These are phyloP conservation scores for Coenobita brevimanus DNA, from an alignment of 1,140 invertebrate species.

Conservation along the genomic window DNA sequence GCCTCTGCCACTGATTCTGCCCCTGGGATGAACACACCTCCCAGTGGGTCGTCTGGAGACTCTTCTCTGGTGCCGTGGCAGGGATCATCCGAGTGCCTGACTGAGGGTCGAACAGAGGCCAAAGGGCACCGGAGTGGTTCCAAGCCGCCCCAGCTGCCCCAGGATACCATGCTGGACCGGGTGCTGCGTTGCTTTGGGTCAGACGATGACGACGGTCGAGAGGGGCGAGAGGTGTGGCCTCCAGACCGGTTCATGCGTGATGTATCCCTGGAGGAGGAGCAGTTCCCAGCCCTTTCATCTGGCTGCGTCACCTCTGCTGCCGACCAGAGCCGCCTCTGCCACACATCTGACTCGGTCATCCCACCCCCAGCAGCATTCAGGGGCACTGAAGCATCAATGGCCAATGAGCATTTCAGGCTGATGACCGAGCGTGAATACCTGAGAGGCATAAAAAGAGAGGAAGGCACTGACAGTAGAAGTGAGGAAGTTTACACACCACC, in stretches of 20 bases:
- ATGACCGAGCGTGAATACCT: constrained; percentile 50
- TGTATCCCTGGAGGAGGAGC: constrained; percentile 44
- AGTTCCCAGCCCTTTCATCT: constrained; percentile 13
- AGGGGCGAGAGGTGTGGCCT: background rate
- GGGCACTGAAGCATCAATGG: background rate
- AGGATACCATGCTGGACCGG: constrained; percentile 55
- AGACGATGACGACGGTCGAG: background rate
- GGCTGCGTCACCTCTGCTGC: constrained; percentile 31
- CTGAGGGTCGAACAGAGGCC: background rate
- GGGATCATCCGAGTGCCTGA: constrained; percentile 29
- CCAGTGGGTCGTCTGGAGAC: background rate
- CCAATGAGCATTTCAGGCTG: constrained; percentile 13
- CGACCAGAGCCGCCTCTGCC: constrained; percentile 6
- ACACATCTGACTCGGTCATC: constrained; percentile 1
- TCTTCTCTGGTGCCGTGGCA: constrained; percentile 52
- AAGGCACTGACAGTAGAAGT: background rate
- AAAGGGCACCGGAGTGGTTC: too few species aligned
- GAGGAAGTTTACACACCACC: background rate
- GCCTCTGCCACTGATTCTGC: background rate
- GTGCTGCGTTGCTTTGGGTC: constrained; percentile 37
- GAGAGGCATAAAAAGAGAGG: background rate
- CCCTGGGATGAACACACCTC: background rate
- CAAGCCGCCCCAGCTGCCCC: background rate
- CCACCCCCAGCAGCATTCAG: constrained; percentile 43
- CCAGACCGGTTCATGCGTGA: constrained; percentile 26